Evolutionary conservation across 2,113 vertebrate species (phyloP), one percentile per base, ranked within the genome.

Genomic region (Gnathonemus longibarbis): DNA sequence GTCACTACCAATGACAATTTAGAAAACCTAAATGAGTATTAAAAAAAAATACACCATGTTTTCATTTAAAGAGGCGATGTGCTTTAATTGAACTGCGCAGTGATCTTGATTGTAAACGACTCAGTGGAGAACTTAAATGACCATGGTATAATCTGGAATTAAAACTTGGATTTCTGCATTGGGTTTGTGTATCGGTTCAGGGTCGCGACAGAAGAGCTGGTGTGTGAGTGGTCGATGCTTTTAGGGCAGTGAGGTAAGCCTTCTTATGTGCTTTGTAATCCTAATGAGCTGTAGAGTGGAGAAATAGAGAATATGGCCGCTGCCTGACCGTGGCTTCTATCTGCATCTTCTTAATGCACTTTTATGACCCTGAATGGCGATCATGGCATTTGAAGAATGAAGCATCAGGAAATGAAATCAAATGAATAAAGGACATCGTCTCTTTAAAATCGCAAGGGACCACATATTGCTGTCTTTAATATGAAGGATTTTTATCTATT

Each of bases 1-100:
- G 94, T 95, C 95, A 96, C 94, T 95, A 96, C 94, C 95, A 95
- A 95, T 95, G 95, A 96, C 95, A 96, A 94, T 94, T 95, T 92
- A 95, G 94, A 95, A 93, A 88, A 91, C 39, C 45, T 46, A 89
- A 66, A 87, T 84, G 70, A 53, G 62, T 80, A 89, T 95, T 95
- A 94, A 95, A 95, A 53, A 94, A 94, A 92, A 91, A 94, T 8
- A 42, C 94, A 95, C 94, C 94, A 93, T 94, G 94, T 95, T 96
- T 96, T 95, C 94, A 88, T 92, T 91, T 92, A 84, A 94, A 94
- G 94, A 94, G 93, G 91, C 88, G 94, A 95, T 94, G 93, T 90
- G 91, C 91, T 93, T 93, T 93, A 77, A 93, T 94, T 93, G 92
- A 92, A 94, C 88, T 53, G 62, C 90, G 53, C 39, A 87, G 84